Conservation (phyloP, 2,113 vertebrate species). For the Oreotragus oreotragus region DNA sequence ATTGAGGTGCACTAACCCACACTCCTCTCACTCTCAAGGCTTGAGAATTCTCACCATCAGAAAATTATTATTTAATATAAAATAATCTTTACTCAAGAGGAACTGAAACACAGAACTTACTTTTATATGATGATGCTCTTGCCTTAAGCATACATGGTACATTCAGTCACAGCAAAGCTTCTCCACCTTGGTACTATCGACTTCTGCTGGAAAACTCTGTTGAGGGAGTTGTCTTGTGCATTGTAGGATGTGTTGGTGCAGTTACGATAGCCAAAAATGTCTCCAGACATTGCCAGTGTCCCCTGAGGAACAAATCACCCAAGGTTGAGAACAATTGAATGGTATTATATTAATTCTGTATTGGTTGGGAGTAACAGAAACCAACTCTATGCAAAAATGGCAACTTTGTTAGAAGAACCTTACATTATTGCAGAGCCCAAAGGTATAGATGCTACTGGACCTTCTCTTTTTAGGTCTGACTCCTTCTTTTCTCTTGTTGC, state of each 20-base stretch:
- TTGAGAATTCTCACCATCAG: background rate
- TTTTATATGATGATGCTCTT: background rate
- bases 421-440: background rate
- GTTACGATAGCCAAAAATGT: background rate
- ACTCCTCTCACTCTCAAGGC: background rate
- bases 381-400: background rate
- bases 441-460: background rate
- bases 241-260: background rate
- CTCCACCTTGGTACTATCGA: background rate
- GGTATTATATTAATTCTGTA: background rate
- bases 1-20: background rate
- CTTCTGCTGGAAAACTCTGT: background rate
- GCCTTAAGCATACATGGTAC: background rate
- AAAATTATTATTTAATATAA: background rate
- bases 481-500: background rate
- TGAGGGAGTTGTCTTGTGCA: background rate
- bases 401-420: background rate
- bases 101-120: background rate
- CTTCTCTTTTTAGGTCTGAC: background rate
- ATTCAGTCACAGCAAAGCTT: no score
- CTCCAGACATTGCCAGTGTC: background rate
- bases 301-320: background rate
- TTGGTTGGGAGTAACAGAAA: background rate
- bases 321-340: background rate
- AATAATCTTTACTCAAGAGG: background rate